Evolutionary conservation across 2,113 vertebrate genomes (phyloP), one percentile per base, ranked within the genome.

Genomic region (Strix aluco): DNA sequence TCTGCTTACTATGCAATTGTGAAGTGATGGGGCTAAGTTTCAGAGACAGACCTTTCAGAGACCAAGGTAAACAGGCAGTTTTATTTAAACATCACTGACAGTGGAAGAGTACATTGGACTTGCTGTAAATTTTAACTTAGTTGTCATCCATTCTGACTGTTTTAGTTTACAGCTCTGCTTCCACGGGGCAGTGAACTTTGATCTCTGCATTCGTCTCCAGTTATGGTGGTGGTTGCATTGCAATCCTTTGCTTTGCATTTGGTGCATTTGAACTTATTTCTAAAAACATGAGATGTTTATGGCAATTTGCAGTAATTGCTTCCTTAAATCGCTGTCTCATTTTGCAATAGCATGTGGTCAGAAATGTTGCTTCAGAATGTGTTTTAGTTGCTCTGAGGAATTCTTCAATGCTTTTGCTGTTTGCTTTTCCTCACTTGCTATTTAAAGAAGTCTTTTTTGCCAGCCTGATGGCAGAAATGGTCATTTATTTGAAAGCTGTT

Each of bases 1-100:
- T 69, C 30, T 81, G 19, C 34, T 52, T 61, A 3, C 34, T 51
- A 0, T 74, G 47, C 27, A 59, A 0, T 25, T 52, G n/a, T 19
- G 63, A 40, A 71, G 29, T 30, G 18, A 6, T 42, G 34, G 44
- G 71, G 18, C 27, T 65, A 9, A 10, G 11, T 71, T 66, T 72
- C 34, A n/a, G 52, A 51, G 36, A 27, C 32, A 22, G 52, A 75
- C 10, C 29, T 67, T 51, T 58, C 30, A 20, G 47, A 79, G 32
- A 47, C 11, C 29, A 12, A 25, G 7, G 20, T 59, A 42, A 67
- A 77, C 2, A 15, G 29, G 11, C 22, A 44, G 4, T 86, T 86
- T 54, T 46, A 74, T 72, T 88, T 80, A 22, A 90, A 25, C 13
- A 32, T 77, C 10, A 15, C 42, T 63, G 27, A 8, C 25, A 32